Conservation (phyloP, 2,888 invertebrate genomes). For the Sinhomidia bicolor region DNA sequence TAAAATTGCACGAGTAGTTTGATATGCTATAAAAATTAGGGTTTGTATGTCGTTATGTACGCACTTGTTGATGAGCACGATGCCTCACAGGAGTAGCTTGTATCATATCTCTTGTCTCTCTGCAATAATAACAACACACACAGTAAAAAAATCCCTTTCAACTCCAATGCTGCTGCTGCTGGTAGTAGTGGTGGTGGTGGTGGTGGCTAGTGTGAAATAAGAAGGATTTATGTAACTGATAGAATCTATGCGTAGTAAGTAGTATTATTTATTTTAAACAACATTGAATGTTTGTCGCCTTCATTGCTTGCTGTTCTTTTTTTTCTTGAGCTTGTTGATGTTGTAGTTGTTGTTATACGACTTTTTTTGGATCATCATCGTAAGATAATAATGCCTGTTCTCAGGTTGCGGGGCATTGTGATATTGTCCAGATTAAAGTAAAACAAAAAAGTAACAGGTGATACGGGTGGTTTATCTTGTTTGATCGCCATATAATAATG, state of each 20-base stretch:
- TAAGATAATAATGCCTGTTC: background rate
- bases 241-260: conserved; percentile 52
- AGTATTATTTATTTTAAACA: conserved; percentile 58
- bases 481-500: background rate
- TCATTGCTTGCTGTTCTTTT: conserved; percentile 37
- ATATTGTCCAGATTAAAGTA: conserved; percentile 2
- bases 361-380: background rate
- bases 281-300: conserved; percentile 61
- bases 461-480: conserved; percentile 30
- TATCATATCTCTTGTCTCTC: background rate
- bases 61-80: conserved; percentile 6
- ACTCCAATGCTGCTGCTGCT: conserved; percentile 6
- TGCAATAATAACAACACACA: too few relatives aligned
- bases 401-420: conserved; percentile 30
- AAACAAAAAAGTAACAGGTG: conserved; percentile 11
- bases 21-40: conserved; percentile 73
- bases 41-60: conserved; percentile 49
- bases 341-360: background rate
- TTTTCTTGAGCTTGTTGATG: background rate
- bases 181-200: background rate
- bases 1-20: conserved; percentile 74
- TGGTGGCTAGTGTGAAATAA: conserved; percentile 59
- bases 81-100: conserved; percentile 28
- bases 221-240: conserved; percentile 63
- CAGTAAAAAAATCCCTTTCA: conserved; percentile 28